Evolutionary conservation across 2,888 invertebrate genomes (phyloP), one percentile per base, ranked within the genome.

Genomic region (Adineta ricciae): DNA sequence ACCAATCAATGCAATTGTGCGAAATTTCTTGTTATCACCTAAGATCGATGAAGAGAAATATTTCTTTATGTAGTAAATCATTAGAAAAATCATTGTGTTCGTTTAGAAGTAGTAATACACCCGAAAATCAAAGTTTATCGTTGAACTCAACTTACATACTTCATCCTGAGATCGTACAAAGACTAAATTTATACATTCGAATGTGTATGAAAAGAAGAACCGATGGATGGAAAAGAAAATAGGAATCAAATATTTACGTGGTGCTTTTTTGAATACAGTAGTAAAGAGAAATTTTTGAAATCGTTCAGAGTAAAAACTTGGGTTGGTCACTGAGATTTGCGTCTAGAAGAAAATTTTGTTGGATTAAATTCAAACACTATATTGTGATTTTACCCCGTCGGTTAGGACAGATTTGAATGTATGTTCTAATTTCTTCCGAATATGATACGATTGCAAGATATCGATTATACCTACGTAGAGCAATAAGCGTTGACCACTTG

Each of bases 341-440:
- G 41, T 41, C 78, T 78, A 78, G 2, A 73, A 41, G 24, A 41
- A 78, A 41, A 11, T 3, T 36, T 32, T 2, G 3, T 16, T 72
- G 2, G 36, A 41, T 24, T 78, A 38, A 41, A 16, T 21, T 41
- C 1, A 78, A 78, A 14, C 11, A 24, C 24, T 11, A 21, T n/a
- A 36, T 24, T 38, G 21, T 4, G 41, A 8, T 38, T 3, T 83
- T 85, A 85, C 85, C 19, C 85, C 85, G 82, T 86, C 86, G 14
- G 84, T 82, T 19, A 86, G 52, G 49, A 86, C 83, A 36, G 84
- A 84, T 78, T 86, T 86, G 16, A 96, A 95, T 54, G 97, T 96
- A 91, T 99, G 98, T 90, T 99, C 99, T 88, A 99, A 92, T 91
- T 98, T 98, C 92, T 99, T 99, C 91, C 96, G 94, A 86, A 99